Evolutionary conservation across 2,888 invertebrate species (phyloP), one percentile per base, ranked within the genome.

Genomic region (Leptothorax acervorum): DNA sequence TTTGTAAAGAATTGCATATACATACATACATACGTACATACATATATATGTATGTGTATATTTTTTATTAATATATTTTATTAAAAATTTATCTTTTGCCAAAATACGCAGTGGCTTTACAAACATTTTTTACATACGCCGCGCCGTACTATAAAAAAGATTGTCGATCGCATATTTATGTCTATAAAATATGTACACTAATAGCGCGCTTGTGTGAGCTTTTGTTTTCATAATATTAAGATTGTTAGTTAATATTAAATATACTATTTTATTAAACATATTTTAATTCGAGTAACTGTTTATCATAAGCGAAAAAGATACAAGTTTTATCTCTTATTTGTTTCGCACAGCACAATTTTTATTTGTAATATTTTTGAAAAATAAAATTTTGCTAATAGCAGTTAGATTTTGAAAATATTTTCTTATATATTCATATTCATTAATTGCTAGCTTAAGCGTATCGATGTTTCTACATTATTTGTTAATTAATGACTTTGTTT

Each of bases 401-500:
- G 3, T 51, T 31, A 11, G 9, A n/a, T 31, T 51, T n/a, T n/a
- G 0, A 15, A 15, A 66, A 66, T 2, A 68, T 51, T 51, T 2
- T 51, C 4, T 18, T n/a, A 12, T 1, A 5, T 31, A 51, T 51
- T 18, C 18, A 18, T 75, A 51, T 51, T 18, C 18, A 18, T 75
- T 75, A 62, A 35, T 23, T 23, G n/a, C 11, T 73, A 12, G 0
- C 60, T 1, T 53, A 48, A 57, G 2, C 9, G 1, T 1, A 55
- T n/a, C 0, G 3, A 68, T 48, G 1, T 42, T 39, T 42, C 23
- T 62, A 71, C 5, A n/a, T 73, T 39, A 23, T 60, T 48, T 28
- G 15, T 82, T 60, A 35, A 60, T 78, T 73, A 63, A 63, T 84
- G 15, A 60, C 8, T 5, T 83, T 57, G 66, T 57, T 85, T 90